Percentiles rank a stretch among this genome's conserved stretches.
phyloP scores from a whole-genome alignment of 2,797 vertebrate genomes.

The Echiichthys vipera region DNA sequence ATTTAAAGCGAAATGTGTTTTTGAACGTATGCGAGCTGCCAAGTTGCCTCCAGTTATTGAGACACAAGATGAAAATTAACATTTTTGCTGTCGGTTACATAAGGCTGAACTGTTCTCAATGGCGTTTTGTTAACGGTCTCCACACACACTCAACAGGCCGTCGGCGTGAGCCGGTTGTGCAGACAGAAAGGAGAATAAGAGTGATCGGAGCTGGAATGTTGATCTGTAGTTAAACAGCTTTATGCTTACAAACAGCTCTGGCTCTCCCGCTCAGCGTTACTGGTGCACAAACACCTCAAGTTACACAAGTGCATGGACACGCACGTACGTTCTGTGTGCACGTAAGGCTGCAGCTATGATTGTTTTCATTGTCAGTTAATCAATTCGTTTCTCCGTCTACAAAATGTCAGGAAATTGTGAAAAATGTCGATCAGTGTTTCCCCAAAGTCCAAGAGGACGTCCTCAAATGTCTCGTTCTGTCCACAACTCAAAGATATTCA shows the following conservation, averaged over 20 bases:
- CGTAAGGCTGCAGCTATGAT: neutral
- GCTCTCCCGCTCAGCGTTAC: slow-evolving; percentile 44
- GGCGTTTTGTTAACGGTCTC: slow-evolving; percentile 49
- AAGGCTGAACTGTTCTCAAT: slow-evolving; percentile 44
- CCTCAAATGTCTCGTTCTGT: no score
- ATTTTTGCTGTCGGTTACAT: slow-evolving; percentile 42
- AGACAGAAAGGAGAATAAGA: slow-evolving; percentile 67
- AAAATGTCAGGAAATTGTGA: no score
- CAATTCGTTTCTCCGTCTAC: no score
- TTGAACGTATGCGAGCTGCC: no score
- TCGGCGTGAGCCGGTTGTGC: slow-evolving; percentile 42
- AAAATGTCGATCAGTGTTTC: no score
- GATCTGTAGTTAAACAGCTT: slow-evolving; percentile 84
- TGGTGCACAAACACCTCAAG: slow-evolving; percentile 62
- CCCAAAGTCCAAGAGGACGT: no score
- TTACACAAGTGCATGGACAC: slow-evolving; percentile 44
- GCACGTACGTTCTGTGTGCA: neutral
- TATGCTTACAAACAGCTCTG: slow-evolving; percentile 70
- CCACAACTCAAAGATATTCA: no score
- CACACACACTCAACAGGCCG: slow-evolving; percentile 6
- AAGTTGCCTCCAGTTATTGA: slow-evolving; percentile 31
- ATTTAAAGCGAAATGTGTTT: neutral
- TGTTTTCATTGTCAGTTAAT: no score
- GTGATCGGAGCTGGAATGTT: slow-evolving; percentile 82
- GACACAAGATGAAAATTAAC: slow-evolving; percentile 27